Conservation (phyloP, 2,797 vertebrate genomes). For the Peromyscus eremicus region DNA sequence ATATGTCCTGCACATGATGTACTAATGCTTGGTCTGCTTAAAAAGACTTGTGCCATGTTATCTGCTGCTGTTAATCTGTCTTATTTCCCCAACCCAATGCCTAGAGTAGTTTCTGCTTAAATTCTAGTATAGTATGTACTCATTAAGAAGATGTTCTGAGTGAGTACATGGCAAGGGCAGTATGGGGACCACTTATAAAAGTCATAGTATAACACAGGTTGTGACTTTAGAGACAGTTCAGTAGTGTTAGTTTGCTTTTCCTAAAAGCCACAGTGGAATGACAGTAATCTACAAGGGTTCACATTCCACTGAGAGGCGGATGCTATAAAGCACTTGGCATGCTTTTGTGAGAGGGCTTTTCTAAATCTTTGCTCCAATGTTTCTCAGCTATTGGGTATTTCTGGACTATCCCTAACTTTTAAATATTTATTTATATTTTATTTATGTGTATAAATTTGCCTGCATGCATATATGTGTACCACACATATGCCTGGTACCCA, state of each 20-base stretch:
- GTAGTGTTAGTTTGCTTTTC: constrained; percentile 3
- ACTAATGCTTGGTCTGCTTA: not conserved
- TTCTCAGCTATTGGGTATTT: constrained; percentile 42
- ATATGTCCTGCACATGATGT: not conserved
- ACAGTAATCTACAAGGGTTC: not conserved
- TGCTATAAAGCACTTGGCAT: constrained; percentile 30
- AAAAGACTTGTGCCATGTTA: not conserved
- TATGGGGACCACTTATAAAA: not conserved
- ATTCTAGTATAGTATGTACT: not conserved
- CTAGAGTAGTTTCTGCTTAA: not conserved
- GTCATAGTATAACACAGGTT: not conserved
- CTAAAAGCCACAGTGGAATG: constrained; percentile 43
- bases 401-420: not conserved
- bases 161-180: not conserved
- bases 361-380: not conserved
- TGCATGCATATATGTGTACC: not conserved
- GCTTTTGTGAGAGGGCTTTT: not conserved
- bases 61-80: constrained; percentile 4
- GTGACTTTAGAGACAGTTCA: not conserved
- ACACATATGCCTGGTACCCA: not conserved
- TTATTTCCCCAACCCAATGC: not conserved
- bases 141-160: not conserved
- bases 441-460: not conserved
- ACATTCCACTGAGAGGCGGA: not conserved
- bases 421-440: not conserved